Percentiles rank a stretch among this genome's conserved stretches.
phyloP scores from a whole-genome alignment of 2,888 invertebrate genomes.

The Epinotia bilunana region DNA sequence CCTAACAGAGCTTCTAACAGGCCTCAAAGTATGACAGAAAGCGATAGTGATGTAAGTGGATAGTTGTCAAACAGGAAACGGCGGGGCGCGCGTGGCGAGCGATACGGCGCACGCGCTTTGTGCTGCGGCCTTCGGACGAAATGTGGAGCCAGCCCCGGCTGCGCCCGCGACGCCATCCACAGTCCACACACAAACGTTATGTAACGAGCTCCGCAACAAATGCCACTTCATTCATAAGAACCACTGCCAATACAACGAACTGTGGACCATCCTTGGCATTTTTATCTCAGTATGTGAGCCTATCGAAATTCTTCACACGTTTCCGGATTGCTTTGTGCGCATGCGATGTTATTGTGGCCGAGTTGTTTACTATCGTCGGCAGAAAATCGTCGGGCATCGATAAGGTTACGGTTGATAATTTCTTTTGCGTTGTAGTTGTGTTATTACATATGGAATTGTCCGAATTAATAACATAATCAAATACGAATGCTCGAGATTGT shows the following conservation, averaged over 20 bases:
- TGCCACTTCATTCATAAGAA: constrained; percentile 76
- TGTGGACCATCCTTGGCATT: constrained; percentile 61
- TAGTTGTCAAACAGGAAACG: constrained; percentile 84
- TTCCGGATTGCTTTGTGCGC: constrained; percentile 56
- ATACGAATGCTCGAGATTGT: constrained; percentile 70
- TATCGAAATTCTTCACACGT: constrained; percentile 52
- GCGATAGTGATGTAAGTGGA: constrained; percentile 83
- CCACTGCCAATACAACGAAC: constrained; percentile 63
- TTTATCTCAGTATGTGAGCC: constrained; percentile 52
- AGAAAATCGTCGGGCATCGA: constrained; percentile 58
- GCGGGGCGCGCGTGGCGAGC: constrained; percentile 79
- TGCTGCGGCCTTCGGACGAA: constrained; percentile 77
- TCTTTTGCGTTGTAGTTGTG: constrained; percentile 69
- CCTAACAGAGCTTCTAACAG: constrained; percentile 79
- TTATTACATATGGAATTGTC: constrained; percentile 66
- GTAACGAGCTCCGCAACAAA: constrained; percentile 74
- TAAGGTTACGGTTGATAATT: constrained; percentile 70
- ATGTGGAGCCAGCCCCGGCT: constrained; percentile 61
- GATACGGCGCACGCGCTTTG: constrained; percentile 75
- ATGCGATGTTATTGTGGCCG: constrained; percentile 49
- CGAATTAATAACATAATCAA: constrained; percentile 68
- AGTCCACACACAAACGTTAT: constrained; percentile 72
- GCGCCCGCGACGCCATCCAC: constrained; percentile 51
- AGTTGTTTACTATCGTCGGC: constrained; percentile 58
- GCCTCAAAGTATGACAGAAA: constrained; percentile 79